A percentile compares a stretch with the other conserved stretches of the same genome.
phyloP scores from a whole-genome alignment of 2,113 vertebrate species.

The Apteryx mantelli region DNA sequence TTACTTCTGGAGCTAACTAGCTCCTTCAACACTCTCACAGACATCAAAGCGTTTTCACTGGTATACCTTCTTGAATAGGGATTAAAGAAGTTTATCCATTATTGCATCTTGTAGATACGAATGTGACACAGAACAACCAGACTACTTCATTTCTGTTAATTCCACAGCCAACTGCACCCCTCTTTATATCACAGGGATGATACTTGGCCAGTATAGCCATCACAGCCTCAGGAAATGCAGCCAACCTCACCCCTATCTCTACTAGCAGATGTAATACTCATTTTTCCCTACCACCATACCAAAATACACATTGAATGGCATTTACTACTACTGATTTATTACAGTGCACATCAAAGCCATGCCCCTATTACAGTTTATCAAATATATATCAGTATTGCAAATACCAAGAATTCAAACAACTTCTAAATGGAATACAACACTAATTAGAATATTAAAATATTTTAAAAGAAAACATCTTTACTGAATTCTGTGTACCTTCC shows the following conservation, averaged over 20 bases:
- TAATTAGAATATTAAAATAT: neutral
- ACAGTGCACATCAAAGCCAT: neutral
- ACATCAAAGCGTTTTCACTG: neutral
- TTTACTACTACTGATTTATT: neutral
- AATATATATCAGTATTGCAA: neutral
- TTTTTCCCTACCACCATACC: neutral
- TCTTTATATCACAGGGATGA: neutral
- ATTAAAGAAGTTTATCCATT: neutral
- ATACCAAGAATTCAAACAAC: neutral
- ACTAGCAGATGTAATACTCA: neutral
- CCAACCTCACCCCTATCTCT: neutral
- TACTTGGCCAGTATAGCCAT: neutral
- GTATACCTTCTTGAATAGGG: neutral
- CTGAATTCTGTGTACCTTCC: neutral
- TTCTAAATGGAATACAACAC: neutral
- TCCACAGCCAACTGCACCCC: neutral
- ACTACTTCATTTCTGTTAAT: accelerated
- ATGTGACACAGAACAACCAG: neutral
- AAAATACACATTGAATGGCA: neutral
- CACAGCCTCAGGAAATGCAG: neutral
- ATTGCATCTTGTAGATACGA: neutral
- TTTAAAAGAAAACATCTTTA: neutral
- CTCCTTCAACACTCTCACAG: neutral
- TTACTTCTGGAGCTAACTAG: neutral
- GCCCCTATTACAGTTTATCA: neutral